Evolutionary conservation across 2,113 vertebrate species (phyloP).

Genomic region (Bufo gargarizans): DNA sequence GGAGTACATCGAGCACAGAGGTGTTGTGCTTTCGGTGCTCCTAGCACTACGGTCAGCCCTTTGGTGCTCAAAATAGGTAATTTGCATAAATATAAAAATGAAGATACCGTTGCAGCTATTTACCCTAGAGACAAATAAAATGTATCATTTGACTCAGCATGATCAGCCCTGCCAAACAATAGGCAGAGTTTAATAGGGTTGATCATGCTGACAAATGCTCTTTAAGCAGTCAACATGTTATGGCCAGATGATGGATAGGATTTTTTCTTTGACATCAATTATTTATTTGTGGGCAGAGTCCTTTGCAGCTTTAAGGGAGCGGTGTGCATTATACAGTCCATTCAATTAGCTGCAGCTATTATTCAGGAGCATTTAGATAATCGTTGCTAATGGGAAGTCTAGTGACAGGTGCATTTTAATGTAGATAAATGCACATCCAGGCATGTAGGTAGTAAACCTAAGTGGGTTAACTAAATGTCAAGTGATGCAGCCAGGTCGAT

Average conservation of each 20-base stretch:
- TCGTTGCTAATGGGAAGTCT: not conserved
- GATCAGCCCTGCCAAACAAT: no score
- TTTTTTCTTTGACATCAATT: not conserved
- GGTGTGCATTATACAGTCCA: not conserved
- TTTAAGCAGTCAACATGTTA: not conserved
- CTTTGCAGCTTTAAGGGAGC: not conserved
- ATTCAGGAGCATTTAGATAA: conserved; percentile 19
- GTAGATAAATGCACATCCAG: conserved; percentile 22
- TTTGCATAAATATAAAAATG: no score
- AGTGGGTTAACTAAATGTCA: conserved; percentile 40
- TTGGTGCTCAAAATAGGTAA: no score
- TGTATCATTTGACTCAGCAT: no score
- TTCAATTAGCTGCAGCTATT: conserved; percentile 19
- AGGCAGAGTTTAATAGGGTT: no score
- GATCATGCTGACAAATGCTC: no score
- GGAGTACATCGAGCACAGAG: no score
- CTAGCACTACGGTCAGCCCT: no score
- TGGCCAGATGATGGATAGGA: not conserved
- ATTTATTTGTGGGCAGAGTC: conserved; percentile 22
- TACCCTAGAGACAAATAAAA: no score
- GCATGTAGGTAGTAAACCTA: conserved; percentile 17
- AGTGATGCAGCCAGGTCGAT: conserved; percentile 1
- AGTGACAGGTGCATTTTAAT: conserved; percentile 13
- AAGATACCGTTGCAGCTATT: no score
- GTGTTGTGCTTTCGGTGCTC: no score